Evolutionary conservation across 1,140 invertebrate species (phyloP), one percentile per base, ranked within the genome.

Genomic region (Drosophila quadrilineata): DNA sequence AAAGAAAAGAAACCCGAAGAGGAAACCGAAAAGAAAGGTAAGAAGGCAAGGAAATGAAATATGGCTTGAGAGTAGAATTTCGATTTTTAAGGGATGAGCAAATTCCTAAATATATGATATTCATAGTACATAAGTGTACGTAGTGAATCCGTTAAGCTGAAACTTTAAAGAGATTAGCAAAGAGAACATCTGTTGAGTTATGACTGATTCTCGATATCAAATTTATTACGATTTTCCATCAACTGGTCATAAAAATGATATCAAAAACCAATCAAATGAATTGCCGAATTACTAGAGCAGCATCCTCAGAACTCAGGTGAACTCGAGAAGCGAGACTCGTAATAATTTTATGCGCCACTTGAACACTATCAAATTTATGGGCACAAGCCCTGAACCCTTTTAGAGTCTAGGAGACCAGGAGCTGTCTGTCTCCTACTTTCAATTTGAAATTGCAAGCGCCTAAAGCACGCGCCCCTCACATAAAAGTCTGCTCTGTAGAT

Each of bases 331-430:
- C 36, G 26, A 33, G 16, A 26, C 29, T 49, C 19, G 4, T 49
- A 29, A 50, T 40, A 26, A 60, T 52, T 73, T 66, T 56, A 76
- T 52, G 48, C 59, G 63, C 29, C 56, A 84, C 79, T 84, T 77
- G 66, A 79, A 38, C 26, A 40, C 59, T 75, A 84, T 84, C 79
- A 84, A 71, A 85, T 84, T 84, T 85, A 84, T 43, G 79, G 67
- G 79, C 74, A 45, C 21, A 5, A 69, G 64, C 56, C 57, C 53
- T 52, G 70, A 74, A 82, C 77, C 77, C 77, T 82, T 82, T 82
- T 73, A 70, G 67, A 24, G 49, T 41, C 57, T 54, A 26, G 22
- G 31, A 45, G 28, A 52, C 6, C 35, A 36, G 63, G 58, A 26
- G 16, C 35, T 36, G 33, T 4, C 12, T n/a, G 35, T 3, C 35